phyloP scores from a whole-genome alignment of 2,797 vertebrate species.

The Fistularia commersonii region DNA sequence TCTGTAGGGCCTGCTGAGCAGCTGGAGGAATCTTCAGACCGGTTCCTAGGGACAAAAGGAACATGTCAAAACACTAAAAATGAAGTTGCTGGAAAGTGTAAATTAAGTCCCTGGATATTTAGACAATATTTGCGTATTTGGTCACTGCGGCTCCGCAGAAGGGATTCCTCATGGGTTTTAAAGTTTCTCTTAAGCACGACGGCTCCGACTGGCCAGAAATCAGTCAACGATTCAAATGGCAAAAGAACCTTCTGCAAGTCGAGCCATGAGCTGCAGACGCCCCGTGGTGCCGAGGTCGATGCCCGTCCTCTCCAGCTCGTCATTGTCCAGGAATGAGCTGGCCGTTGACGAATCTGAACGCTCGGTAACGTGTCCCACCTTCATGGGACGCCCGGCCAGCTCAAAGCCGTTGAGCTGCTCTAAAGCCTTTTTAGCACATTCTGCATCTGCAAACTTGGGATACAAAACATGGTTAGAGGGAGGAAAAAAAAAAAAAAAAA shows the following conservation, averaged over 20 bases:
- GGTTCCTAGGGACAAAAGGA: constrained; percentile 77
- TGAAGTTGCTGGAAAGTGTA: not conserved
- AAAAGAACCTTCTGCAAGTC: constrained; percentile 90
- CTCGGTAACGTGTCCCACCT: constrained; percentile 97
- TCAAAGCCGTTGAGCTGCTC: constrained; percentile 98
- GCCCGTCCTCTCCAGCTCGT: constrained; percentile 95
- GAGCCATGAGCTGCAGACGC: constrained; percentile 95
- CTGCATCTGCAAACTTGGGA: constrained; percentile 90
- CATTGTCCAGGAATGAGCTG: constrained; percentile 96
- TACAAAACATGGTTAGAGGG: not conserved
- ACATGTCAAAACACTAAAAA: no score
- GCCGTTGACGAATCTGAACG: constrained; percentile 95
- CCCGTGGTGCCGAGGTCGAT: constrained; percentile 98
- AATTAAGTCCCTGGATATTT: no score
- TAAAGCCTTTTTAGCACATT: constrained; percentile 97
- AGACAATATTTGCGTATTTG: no score
- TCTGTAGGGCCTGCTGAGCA: constrained; percentile 96
- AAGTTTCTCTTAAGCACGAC: no score
- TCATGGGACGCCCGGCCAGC: constrained; percentile 96
- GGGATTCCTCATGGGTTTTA: not conserved
- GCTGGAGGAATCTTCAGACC: constrained; percentile 96
- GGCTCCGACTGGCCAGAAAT: not conserved
- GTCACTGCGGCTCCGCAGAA: not conserved
- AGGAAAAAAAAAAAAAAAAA: not conserved
- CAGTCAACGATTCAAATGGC: not conserved